Conservation (phyloP, 2,888 invertebrate genomes). For the Tetragonula carbonaria region DNA sequence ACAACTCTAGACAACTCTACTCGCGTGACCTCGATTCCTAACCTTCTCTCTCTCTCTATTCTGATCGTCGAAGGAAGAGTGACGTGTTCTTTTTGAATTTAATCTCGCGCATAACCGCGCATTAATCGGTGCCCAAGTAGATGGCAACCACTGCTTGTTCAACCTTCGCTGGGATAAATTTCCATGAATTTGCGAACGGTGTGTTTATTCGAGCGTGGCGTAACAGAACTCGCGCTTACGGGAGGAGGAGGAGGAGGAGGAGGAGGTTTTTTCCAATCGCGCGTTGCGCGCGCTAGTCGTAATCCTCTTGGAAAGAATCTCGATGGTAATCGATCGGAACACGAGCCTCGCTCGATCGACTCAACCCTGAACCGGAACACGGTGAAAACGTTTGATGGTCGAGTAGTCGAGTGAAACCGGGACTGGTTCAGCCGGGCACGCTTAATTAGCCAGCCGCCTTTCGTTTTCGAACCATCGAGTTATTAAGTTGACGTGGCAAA, state of each 20-base stretch:
- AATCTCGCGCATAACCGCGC: not conserved
- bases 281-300: slow-evolving; percentile 18
- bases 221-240: slow-evolving; percentile 36
- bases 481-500: slow-evolving; percentile 43
- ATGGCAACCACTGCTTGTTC: not conserved
- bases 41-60: too few species aligned
- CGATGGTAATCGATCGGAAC: slow-evolving; percentile 68
- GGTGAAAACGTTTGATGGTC: slow-evolving; percentile 61
- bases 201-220: slow-evolving; percentile 46
- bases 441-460: slow-evolving; percentile 72
- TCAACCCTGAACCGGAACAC: slow-evolving; percentile 73
- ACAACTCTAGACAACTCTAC: not conserved
- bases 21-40: not conserved
- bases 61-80: not conserved
- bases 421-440: slow-evolving; percentile 68
- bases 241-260: not conserved
- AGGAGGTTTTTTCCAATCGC: slow-evolving; percentile 34
- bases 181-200: slow-evolving; percentile 34
- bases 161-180: slow-evolving; percentile 13
- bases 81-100: not conserved
- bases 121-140: too few species aligned
- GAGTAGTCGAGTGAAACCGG: slow-evolving; percentile 71
- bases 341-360: slow-evolving; percentile 53
- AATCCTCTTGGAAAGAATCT: slow-evolving; percentile 63
- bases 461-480: slow-evolving; percentile 72